Evolutionary conservation across 2,113 vertebrate species (phyloP).

Genomic region (Laterallus jamaicensis): DNA sequence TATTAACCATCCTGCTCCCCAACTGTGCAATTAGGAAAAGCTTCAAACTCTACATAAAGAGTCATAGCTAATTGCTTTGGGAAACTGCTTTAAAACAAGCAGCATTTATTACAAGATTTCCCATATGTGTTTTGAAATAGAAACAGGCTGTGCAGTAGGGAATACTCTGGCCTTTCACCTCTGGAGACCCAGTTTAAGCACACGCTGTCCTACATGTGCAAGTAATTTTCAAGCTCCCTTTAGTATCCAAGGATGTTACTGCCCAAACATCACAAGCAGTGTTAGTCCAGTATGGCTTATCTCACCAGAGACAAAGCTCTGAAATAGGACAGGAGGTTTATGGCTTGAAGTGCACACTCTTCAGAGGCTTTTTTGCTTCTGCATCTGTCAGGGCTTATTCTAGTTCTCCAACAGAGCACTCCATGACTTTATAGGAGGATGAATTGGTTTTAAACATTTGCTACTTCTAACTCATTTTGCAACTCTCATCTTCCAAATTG

Average conservation of each 20-base stretch:
- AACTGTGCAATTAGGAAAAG: background rate
- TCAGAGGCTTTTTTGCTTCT: background rate
- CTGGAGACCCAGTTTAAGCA: background rate
- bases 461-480: background rate
- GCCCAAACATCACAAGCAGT: background rate
- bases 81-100: background rate
- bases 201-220: conserved; percentile 17
- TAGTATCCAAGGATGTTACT: background rate
- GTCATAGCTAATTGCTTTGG: background rate
- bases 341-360: background rate
- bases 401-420: background rate
- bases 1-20: background rate
- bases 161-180: conserved; percentile 35
- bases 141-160: background rate
- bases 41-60: background rate
- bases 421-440: background rate
- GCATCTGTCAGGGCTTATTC: background rate
- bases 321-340: background rate
- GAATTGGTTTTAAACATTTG: background rate
- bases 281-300: background rate
- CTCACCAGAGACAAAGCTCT: background rate
- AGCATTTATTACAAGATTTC: background rate
- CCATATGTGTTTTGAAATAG: background rate
- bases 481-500: background rate
- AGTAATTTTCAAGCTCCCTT: background rate